Evolutionary conservation across 2,888 invertebrate species (phyloP).

Genomic region (Noctua fimbriata): DNA sequence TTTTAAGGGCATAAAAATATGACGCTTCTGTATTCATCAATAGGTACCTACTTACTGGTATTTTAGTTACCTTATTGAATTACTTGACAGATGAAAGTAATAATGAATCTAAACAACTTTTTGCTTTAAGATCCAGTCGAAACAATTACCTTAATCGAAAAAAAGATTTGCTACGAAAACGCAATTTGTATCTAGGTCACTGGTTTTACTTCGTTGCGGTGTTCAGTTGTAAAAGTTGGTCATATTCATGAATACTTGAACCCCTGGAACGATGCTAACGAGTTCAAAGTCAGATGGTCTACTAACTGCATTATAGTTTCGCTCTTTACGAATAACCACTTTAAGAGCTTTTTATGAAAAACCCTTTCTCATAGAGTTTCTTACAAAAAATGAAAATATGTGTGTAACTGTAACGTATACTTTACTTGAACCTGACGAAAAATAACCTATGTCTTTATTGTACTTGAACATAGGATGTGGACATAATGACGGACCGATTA

Average conservation of each 20-base stretch:
- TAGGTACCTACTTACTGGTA: neutral
- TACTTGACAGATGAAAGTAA: neutral
- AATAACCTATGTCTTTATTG: neutral
- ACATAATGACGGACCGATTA: slow-evolving; percentile 93
- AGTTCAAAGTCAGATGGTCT: neutral
- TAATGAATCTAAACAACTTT: neutral
- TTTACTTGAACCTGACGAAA: neutral
- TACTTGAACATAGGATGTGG: slow-evolving; percentile 92
- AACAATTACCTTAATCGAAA: neutral
- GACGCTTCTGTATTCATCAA: neutral
- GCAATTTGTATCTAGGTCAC: neutral
- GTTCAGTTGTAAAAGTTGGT: neutral
- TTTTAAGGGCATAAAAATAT: neutral
- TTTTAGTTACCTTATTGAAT: neutral
- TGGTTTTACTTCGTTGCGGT: neutral
- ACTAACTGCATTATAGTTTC: neutral
- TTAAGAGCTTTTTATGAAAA: neutral
- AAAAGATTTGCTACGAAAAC: neutral
- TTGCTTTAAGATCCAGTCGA: neutral
- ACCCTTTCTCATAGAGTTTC: neutral
- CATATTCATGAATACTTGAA: neutral
- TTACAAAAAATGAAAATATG: neutral
- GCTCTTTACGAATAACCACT: neutral
- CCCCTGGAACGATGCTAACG: neutral
- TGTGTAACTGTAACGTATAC: neutral